Evolutionary conservation across 1,140 invertebrate genomes (phyloP).

Genomic region (Orius laevigatus): DNA sequence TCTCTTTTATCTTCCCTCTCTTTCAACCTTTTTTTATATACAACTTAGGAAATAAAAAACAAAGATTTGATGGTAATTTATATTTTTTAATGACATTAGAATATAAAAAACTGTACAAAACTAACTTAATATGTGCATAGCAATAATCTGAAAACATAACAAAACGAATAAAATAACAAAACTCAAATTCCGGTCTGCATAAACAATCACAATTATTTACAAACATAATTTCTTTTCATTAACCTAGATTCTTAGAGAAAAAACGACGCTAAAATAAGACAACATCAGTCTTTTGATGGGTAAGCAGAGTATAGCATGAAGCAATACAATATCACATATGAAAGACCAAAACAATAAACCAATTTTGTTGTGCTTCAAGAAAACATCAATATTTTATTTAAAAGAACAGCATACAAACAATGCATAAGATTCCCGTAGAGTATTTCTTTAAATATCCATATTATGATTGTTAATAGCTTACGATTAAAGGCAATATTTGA

Average conservation of each 20-base stretch:
- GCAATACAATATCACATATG: slow-evolving; percentile 6
- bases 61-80: no score
- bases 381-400: no score
- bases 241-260: not conserved
- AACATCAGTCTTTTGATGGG: slow-evolving; percentile 6
- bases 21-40: no score
- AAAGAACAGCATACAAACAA: no score
- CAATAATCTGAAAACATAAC: not conserved
- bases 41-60: no score
- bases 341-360: not conserved
- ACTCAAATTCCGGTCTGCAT: no score
- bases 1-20: no score
- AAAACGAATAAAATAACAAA: not conserved
- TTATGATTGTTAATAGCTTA: no score
- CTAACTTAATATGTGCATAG: slow-evolving; percentile 3
- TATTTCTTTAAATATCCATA: no score
- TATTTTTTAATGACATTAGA: not conserved
- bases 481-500: no score
- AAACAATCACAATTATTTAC: not conserved
- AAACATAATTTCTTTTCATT: no score
- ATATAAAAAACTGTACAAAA: slow-evolving; percentile 8
- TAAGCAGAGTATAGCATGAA: slow-evolving; percentile 8
- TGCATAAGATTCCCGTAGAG: no score
- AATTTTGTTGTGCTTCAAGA: not conserved
- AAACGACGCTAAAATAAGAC: not conserved